Conservation (phyloP, 2,888 invertebrate species). For the Ectemnius cavifrons region DNA sequence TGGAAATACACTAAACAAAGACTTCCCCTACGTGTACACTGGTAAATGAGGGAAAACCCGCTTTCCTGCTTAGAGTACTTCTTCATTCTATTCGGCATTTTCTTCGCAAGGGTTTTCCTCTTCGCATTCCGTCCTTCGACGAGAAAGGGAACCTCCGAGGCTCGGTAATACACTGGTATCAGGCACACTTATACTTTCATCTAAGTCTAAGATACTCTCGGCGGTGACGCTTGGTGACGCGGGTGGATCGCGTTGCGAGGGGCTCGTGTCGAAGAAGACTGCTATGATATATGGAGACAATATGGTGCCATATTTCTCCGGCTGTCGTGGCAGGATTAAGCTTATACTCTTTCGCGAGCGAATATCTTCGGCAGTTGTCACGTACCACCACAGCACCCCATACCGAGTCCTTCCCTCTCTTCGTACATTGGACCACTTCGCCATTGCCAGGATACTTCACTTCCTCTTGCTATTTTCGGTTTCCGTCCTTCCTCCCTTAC, state of each 20-base stretch:
- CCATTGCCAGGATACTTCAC: background rate
- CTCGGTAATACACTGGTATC: constrained; percentile 30
- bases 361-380: constrained; percentile 72
- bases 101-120: no score
- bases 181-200: constrained; percentile 35
- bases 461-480: constrained; percentile 14
- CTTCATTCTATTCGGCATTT: no score
- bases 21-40: no score
- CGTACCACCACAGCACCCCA: constrained; percentile 55
- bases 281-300: constrained; percentile 69
- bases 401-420: constrained; percentile 22
- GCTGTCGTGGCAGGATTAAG: constrained; percentile 68
- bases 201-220: constrained; percentile 37
- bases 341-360: constrained; percentile 66
- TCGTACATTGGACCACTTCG: constrained; percentile 10
- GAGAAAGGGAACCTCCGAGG: background rate
- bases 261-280: constrained; percentile 58
- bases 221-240: constrained; percentile 1
- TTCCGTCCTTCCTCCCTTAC: constrained; percentile 4
- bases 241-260: constrained; percentile 27
- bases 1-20: background rate
- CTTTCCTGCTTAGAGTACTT: no score
- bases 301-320: constrained; percentile 68
- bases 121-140: no score
- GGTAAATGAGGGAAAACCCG: no score